A percentile compares a stretch with the other conserved stretches of the same genome.
These are phyloP conservation scores for Bembecia ichneumoniformis DNA, from an alignment of 2,888 invertebrate species.

Conservation along the genomic window DNA sequence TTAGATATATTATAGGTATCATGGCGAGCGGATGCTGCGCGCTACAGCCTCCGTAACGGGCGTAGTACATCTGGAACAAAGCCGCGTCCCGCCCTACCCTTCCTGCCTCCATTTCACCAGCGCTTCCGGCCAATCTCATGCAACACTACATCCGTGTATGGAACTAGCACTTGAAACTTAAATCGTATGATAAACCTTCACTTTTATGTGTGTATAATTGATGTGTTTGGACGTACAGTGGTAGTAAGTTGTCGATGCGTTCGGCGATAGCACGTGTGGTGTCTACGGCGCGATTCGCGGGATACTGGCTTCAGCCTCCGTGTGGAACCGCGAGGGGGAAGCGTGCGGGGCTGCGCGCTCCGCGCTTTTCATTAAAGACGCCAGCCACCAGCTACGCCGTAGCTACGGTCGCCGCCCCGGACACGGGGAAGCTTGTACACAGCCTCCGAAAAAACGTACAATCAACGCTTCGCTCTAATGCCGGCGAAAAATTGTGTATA, in stretches of 20 bases:
- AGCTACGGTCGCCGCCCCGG: slow-evolving; percentile 50
- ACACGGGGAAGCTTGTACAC: slow-evolving; percentile 25
- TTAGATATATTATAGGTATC: slow-evolving; percentile 17
- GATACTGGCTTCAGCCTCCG: slow-evolving; percentile 59
- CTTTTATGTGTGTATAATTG: slow-evolving; percentile 19
- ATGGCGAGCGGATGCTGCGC: slow-evolving; percentile 65
- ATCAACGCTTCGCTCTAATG: slow-evolving; percentile 1
- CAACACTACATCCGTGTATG: slow-evolving; percentile 32
- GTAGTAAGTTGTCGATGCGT: slow-evolving; percentile 18
- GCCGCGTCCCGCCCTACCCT: slow-evolving; percentile 51
- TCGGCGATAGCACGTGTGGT: slow-evolving; percentile 33
- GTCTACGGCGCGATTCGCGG: slow-evolving; percentile 58
- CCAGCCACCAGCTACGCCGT: slow-evolving; percentile 37
- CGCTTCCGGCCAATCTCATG: slow-evolving; percentile 30
- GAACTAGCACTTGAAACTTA: slow-evolving; percentile 39
- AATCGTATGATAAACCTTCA: slow-evolving; percentile 23
- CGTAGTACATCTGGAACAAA: slow-evolving; percentile 59
- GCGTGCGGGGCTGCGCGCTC: slow-evolving; percentile 62
- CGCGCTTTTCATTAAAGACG: slow-evolving; percentile 49
- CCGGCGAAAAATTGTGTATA: slow-evolving; percentile 17
- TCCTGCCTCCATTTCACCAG: slow-evolving; percentile 29
- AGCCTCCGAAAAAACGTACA: slow-evolving; percentile 10
- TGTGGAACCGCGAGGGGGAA: slow-evolving; percentile 11
- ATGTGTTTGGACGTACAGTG: slow-evolving; percentile 27
- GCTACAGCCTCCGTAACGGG: slow-evolving; percentile 54